Conservation (phyloP, 2,113 vertebrate genomes). For the Percopsis transmontana region DNA sequence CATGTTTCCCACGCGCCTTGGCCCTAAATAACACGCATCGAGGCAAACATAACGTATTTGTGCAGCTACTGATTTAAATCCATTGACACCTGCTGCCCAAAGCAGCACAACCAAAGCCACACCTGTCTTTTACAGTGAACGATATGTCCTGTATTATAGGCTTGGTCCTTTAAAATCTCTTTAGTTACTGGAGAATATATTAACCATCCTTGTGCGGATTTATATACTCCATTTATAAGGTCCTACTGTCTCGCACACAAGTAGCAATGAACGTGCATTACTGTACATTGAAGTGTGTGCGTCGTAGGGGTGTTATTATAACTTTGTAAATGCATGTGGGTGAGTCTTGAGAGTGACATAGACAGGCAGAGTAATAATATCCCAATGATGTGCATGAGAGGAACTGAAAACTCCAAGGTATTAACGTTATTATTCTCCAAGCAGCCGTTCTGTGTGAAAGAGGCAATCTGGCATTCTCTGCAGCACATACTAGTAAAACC, state of each 20-base stretch:
- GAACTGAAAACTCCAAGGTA: conserved; percentile 11
- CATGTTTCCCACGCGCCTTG: not conserved
- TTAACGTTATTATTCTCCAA: conserved; percentile 11
- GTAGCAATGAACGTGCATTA: too few relatives aligned
- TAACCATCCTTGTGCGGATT: not conserved
- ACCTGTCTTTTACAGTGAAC: not conserved
- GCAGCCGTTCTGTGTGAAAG: not conserved
- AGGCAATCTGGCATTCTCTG: not conserved
- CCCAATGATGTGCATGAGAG: not conserved
- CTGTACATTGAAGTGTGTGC: not conserved
- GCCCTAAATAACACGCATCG: not conserved
- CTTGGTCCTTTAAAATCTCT: not conserved
- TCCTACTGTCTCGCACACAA: not conserved
- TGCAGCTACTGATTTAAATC: not conserved
- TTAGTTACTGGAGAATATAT: not conserved
- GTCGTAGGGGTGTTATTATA: not conserved
- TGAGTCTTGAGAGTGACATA: not conserved
- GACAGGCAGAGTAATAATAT: not conserved
- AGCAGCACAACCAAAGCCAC: conserved; percentile 5
- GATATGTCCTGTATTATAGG: not conserved
- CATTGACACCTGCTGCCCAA: conserved; percentile 6
- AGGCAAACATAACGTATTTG: not conserved
- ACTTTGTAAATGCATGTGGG: not conserved
- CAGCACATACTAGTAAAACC: not conserved
- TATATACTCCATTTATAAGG: too few relatives aligned